Conservation (phyloP, 1,140 invertebrate species). For the Riptortus pedestris region DNA sequence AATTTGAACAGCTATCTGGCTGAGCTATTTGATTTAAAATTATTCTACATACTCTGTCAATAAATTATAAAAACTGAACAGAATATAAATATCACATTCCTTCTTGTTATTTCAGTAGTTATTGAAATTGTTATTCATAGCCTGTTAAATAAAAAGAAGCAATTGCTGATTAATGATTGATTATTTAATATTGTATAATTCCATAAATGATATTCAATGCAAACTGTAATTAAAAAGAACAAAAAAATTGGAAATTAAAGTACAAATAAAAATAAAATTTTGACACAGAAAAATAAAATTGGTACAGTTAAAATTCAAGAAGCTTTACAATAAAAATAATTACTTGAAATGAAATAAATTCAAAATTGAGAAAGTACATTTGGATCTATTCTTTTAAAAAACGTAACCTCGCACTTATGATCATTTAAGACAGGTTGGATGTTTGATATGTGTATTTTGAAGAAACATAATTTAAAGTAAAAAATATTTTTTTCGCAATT, state of each 20-base stretch:
- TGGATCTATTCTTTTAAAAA: too few species aligned
- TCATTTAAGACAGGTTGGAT: too few species aligned
- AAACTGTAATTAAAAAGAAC: background rate
- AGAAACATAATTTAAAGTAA: too few species aligned
- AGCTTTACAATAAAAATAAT: background rate
- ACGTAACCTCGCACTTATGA: too few species aligned
- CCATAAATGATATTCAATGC: background rate
- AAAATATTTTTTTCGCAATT: too few species aligned
- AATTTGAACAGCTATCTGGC: too few species aligned
- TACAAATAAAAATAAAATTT: background rate
- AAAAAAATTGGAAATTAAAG: background rate
- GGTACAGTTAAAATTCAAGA: background rate
- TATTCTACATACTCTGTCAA: background rate
- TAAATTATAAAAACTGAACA: background rate
- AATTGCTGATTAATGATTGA: background rate
- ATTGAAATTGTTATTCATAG: constrained; percentile 14
- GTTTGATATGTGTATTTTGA: too few species aligned
- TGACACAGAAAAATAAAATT: background rate
- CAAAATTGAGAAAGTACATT: background rate
- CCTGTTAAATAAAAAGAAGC: constrained; percentile 1
- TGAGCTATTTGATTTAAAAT: background rate
- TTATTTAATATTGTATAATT: too few species aligned
- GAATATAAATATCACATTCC: constrained; percentile 16
- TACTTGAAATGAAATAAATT: background rate
- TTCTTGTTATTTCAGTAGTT: constrained; percentile 19